Percentiles rank a stretch among this genome's conserved stretches.
Evolutionary conservation across 2,888 invertebrate species (phyloP).

Genomic region (Drosophila prolongata): DNA sequence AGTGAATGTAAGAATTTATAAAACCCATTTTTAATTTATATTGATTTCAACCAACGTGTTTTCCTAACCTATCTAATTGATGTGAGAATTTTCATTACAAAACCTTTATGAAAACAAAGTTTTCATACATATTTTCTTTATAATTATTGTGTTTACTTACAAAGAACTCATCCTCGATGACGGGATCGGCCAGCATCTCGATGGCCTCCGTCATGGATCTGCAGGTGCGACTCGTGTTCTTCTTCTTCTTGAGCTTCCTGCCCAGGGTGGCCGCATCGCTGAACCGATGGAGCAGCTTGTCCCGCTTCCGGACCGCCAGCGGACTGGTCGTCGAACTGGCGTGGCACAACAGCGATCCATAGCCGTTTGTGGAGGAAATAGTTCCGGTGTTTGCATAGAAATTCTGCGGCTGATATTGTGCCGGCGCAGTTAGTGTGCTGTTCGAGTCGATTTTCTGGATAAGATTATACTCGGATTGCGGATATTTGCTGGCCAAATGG

Average conservation of each 20-base stretch:
- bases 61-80: too few relatives aligned
- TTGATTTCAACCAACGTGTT: too few relatives aligned
- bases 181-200: conserved; percentile 85
- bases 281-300: conserved; percentile 83
- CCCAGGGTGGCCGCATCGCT: conserved; percentile 85
- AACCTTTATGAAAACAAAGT: too few relatives aligned
- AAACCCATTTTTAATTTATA: too few relatives aligned
- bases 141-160: conserved; percentile 77
- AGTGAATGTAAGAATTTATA: too few relatives aligned
- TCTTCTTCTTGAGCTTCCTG: conserved; percentile 83
- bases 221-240: conserved; percentile 83
- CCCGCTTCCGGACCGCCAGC: conserved; percentile 82
- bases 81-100: too few relatives aligned
- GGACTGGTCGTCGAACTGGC: conserved; percentile 82
- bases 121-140: not conserved
- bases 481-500: conserved; percentile 81
- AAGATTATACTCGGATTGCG: conserved; percentile 83
- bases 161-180: conserved; percentile 84
- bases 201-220: conserved; percentile 85
- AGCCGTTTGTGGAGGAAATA: conserved; percentile 70
- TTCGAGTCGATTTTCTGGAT: conserved; percentile 82
- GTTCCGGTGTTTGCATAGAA: conserved; percentile 81
- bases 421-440: conserved; percentile 75
- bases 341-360: conserved; percentile 82
- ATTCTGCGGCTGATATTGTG: conserved; percentile 81